phyloP scores from a whole-genome alignment of 2,888 invertebrate species.

The Leucozona laternaria region DNA sequence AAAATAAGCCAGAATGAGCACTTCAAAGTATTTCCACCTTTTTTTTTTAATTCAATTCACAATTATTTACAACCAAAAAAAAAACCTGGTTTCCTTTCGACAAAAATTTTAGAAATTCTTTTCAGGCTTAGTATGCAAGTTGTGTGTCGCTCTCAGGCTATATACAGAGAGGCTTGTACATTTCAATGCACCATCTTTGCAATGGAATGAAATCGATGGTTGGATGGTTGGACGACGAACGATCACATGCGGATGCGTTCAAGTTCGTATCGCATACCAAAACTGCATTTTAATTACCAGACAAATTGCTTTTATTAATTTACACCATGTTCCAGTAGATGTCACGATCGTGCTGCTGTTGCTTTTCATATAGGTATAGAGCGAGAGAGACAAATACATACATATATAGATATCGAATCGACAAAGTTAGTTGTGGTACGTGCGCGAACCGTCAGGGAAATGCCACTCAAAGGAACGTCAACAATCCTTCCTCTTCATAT shows the following conservation, averaged over 20 bases:
- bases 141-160: conserved; percentile 8
- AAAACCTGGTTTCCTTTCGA: conserved; percentile 17
- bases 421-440: conserved; percentile 41
- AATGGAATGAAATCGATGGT: conserved; percentile 22
- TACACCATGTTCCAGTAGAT: conserved; percentile 73
- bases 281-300: conserved; percentile 73
- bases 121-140: conserved; percentile 24
- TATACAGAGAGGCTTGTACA: not conserved
- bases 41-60: conserved; percentile 7
- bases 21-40: not conserved
- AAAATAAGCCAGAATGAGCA: too few relatives aligned
- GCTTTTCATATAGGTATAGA: not conserved
- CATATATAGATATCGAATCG: conserved; percentile 10
- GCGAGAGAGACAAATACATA: not conserved
- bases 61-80: not conserved
- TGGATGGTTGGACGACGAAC: conserved; percentile 1
- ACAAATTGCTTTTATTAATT: conserved; percentile 75
- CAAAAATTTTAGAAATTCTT: conserved; percentile 19
- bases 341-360: conserved; percentile 63
- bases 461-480: conserved; percentile 73
- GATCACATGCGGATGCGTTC: conserved; percentile 60
- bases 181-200: conserved; percentile 33
- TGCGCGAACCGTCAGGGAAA: conserved; percentile 73
- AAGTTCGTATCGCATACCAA: conserved; percentile 59
- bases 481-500: conserved; percentile 51